Evolutionary conservation across 2,888 invertebrate species (phyloP).

Genomic region (Glaucopsyche alexis): DNA sequence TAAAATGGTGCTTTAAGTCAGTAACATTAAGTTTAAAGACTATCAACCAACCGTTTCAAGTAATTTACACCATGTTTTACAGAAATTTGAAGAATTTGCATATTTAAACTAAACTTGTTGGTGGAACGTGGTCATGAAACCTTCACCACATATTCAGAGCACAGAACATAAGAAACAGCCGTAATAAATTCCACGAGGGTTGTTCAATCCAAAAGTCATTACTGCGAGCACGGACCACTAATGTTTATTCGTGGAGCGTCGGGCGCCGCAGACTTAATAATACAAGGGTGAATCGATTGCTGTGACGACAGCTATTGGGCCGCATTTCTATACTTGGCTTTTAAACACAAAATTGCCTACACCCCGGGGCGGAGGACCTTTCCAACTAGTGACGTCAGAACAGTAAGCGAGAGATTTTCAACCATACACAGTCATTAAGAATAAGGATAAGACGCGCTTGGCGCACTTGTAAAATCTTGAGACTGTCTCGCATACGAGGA

Average conservation of each 20-base stretch:
- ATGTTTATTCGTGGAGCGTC: conserved; percentile 66
- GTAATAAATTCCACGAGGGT: conserved; percentile 36
- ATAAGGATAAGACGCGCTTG: conserved; percentile 5
- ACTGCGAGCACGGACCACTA: conserved; percentile 49
- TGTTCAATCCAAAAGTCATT: conserved; percentile 65
- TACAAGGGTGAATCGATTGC: conserved; percentile 52
- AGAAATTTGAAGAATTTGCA: background rate
- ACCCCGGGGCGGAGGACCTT: background rate
- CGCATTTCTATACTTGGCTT: conserved; percentile 33
- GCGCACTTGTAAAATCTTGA: background rate
- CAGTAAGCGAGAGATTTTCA: background rate
- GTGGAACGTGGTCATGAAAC: background rate
- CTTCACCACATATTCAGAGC: background rate
- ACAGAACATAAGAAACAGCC: conserved; percentile 4
- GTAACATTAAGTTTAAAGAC: no score
- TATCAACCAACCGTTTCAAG: background rate
- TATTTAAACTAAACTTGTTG: background rate
- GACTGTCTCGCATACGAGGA: background rate
- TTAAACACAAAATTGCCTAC: background rate
- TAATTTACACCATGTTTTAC: background rate
- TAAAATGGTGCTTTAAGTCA: background rate
- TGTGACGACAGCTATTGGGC: conserved; percentile 56
- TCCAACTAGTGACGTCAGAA: conserved; percentile 4
- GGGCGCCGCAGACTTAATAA: conserved; percentile 43
- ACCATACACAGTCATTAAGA: background rate